Evolutionary conservation across 2,888 invertebrate species (phyloP), one percentile per base, ranked within the genome.

Genomic region (Apodemia hepburni): DNA sequence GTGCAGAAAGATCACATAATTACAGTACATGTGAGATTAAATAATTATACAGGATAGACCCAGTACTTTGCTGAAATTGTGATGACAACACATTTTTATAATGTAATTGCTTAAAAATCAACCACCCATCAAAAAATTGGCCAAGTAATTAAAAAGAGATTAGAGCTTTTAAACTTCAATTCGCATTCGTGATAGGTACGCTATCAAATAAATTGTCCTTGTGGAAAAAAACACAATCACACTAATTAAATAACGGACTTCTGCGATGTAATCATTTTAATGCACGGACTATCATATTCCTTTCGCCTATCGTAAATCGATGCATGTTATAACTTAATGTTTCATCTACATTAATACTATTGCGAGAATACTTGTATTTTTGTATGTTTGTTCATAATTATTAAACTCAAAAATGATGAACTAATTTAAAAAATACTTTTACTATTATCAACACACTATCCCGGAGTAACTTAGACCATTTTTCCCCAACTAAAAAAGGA

Each of bases 221-320:
- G 42, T 57, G 49, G 54, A 51, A 33, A 59, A 22, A 29, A 54
- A 42, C 18, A 49, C 45, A 66, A 27, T 64, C 54, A 29, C 18
- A 59, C 69, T 70, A 58, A 62, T 60, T 42, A 62, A 58, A 60
- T 62, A 27, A 59, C 38, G 42, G 6, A 45, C 15, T 54, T 61
- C 51, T n/a, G 61, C 18, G 47, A 11, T 33, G 57, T 42, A 42
- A 3, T 22, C 59, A 18, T 35, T 60, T 61, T 62, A 35, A 61
- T 29, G 29, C 29, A 29, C 8, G 57, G 27, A 27, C 47, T 7
- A 47, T 47, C 6, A 47, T 47, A 47, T 47, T 47, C 8, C 47
- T n/a, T 17, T 15, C 6, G n/a, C 7, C n/a, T 7, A 45, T n/a
- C n/a, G n/a, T 45, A 45, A 45, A 7, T 12, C 11, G 9, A 11